Base-by-base conservation (phyloP, 1,140 invertebrate genomes). In the Oscheius sp. region DNA sequence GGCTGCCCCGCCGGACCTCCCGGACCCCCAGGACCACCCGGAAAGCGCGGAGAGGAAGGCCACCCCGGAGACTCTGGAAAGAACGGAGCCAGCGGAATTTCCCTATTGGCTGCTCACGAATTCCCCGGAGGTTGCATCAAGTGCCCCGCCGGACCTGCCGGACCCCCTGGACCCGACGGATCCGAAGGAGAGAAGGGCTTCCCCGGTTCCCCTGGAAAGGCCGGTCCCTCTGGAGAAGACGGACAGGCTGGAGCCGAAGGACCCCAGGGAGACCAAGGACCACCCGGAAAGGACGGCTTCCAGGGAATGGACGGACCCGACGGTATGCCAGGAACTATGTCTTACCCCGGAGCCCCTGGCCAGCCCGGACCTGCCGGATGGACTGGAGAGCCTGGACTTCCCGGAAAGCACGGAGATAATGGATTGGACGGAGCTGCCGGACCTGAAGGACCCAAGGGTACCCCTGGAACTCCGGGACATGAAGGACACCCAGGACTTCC, bases 1-100 rank as follows among this genome's bases (percentile, higher is more conserved):
- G 59, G 61, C 26, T 75, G 75, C 42, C 75, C 72, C 34, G 75
- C 75, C 35, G 75, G 75, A 75, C 75, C 75, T 52, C 75, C 75
- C 35, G 69, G 71, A 59, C 63, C 64, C 34, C 62, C 70, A 31
- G 72, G 75, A 68, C 34, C 32, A 13, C 75, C 71, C 32, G 75
- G 75, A 76, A 59, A 76, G 35, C 20, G 36, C 15, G 74, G 74
- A 64, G 38, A 65, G 32, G 62, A 65, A 20, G 74, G 74, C 76
- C 15, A 35, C 13, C 34, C 45, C 34, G 75, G 75, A 68, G 71
- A 77, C 7, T 38, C 52, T 32, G 76, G 76, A 35, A 26, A 36
- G 3, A 35, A 35, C 15, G 76, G 74, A 34, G 73, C 76, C 4
- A 20, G 66, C 35, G 76, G 76, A 58, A 77, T 77, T 62, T 71